Evolutionary conservation across 2,797 vertebrate genomes (phyloP), one percentile per base, ranked within the genome.

Genomic region (Sebastes elongatus): DNA sequence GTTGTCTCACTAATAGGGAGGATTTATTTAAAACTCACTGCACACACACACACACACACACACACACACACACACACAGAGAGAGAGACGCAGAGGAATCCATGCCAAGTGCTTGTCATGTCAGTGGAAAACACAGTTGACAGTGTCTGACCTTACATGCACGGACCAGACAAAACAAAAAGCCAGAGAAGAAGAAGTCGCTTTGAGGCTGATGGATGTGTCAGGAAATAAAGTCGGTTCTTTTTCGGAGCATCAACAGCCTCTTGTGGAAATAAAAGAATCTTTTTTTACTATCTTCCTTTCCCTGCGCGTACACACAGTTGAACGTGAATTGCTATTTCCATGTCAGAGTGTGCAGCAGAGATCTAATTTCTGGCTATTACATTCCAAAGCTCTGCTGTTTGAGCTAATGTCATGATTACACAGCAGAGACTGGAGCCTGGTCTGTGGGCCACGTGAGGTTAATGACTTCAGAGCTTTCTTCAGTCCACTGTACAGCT

Each of bases 321-420:
- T 14, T 65, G 1, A 61, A 71, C 32, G 42, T 55, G 38, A 73
- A 72, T 49, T 1, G 14, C 33, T 33, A 22, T 67, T 25, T 59
- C n/a, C n/a, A 22, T 35, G n/a, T 64, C 6, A 18, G 23, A 16
- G 25, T 7, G 52, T 56, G 9, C 38, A 46, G 57, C 65, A 49
- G n/a, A 55, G 30, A 61, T 67, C 46, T 66, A 23, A 67, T 59
- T 71, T 61, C 70, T 78, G 75, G 28, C 14, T 65, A 38, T 42
- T 66, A 74, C 22, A 49, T 18, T 49, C 16, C 42, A 63, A 67
- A 23, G 33, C 76, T 68, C 71, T 61, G 74, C 53, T 64, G 60
- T 75, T 71, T 25, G 27, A 6, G 28, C 63, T 79, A 63, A 83
- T 86, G 76, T 61, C 14, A n/a, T 61, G n/a, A 82, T 80, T 62